A percentile compares a stretch with the other conserved stretches of the same genome.
Conservation (phyloP, 2,113 vertebrate species). For the Crypturellus undulatus region DNA sequence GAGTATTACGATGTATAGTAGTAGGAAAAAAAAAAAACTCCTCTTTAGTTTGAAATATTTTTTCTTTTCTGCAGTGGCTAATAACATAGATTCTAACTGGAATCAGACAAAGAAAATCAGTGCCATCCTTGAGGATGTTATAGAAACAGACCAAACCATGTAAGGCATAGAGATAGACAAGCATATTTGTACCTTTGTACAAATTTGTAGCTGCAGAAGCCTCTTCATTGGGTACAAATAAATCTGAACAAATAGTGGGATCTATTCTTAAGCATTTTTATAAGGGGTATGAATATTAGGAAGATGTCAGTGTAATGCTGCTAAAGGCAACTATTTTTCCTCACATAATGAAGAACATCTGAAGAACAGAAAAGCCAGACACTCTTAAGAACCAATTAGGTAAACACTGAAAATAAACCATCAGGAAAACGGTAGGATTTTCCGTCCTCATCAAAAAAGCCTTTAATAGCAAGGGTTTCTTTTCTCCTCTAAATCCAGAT, state of each 20-base stretch:
- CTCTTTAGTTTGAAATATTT: background rate
- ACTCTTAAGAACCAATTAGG: background rate
- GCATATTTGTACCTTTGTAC: background rate
- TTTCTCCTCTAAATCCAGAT: background rate
- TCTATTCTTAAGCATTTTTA: background rate
- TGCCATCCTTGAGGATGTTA: background rate
- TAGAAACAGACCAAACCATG: background rate
- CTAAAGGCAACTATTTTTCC: background rate
- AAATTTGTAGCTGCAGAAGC: background rate
- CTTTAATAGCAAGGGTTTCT: background rate
- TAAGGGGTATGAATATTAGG: background rate
- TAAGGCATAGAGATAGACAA: background rate
- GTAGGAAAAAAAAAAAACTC: background rate
- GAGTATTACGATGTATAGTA: accelerated
- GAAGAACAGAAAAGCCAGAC: background rate
- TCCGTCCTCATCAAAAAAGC: background rate
- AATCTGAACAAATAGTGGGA: background rate
- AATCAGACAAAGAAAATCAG: background rate
- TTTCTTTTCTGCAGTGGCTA: background rate
- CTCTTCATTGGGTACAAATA: background rate
- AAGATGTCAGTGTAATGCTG: background rate
- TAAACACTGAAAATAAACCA: background rate
- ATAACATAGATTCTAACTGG: background rate
- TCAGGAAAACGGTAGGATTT: background rate
- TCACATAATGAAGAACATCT: background rate